Percentiles rank a stretch among this genome's conserved stretches.
These are phyloP conservation scores for Petrocephalus zakoni DNA, from an alignment of 2,113 vertebrate genomes.

Conservation along the genomic window DNA sequence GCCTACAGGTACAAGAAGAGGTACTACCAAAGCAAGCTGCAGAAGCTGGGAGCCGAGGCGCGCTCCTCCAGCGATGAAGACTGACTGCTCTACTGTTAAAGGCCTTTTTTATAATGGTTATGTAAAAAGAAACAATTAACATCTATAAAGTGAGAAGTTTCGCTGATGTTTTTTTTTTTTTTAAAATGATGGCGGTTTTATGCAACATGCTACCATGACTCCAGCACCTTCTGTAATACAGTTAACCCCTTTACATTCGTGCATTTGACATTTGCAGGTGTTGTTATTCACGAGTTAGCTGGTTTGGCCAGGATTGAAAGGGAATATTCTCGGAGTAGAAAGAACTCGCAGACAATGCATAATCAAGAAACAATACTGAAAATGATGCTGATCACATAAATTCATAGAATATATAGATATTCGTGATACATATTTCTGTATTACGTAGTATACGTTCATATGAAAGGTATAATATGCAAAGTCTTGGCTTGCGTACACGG, in stretches of 20 bases:
- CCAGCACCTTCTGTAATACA: background rate
- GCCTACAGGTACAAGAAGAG: constrained; percentile 59
- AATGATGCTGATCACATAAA: too few relatives aligned
- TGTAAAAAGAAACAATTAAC: background rate
- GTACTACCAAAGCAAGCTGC: constrained; percentile 63
- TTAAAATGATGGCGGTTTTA: background rate
- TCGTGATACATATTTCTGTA: too few relatives aligned
- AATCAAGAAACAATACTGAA: too few relatives aligned
- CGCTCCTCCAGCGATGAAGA: constrained; percentile 50
- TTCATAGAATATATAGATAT: too few relatives aligned
- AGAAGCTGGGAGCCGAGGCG: constrained; percentile 48
- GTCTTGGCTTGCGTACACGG: too few relatives aligned
- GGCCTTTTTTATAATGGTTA: background rate
- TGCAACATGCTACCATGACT: background rate
- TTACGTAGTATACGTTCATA: too few relatives aligned
- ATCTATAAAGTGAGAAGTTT: background rate
- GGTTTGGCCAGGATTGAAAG: background rate
- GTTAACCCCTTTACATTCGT: background rate
- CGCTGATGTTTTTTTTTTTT: background rate
- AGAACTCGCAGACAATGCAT: too few relatives aligned
- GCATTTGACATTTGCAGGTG: background rate
- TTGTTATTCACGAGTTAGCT: background rate
- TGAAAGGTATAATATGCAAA: too few relatives aligned
- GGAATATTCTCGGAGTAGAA: too few relatives aligned
- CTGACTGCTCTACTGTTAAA: background rate